phyloP scores from a whole-genome alignment of 37 sponge, comb jelly and placozoan genomes.

The Oscarella lobularis region DNA sequence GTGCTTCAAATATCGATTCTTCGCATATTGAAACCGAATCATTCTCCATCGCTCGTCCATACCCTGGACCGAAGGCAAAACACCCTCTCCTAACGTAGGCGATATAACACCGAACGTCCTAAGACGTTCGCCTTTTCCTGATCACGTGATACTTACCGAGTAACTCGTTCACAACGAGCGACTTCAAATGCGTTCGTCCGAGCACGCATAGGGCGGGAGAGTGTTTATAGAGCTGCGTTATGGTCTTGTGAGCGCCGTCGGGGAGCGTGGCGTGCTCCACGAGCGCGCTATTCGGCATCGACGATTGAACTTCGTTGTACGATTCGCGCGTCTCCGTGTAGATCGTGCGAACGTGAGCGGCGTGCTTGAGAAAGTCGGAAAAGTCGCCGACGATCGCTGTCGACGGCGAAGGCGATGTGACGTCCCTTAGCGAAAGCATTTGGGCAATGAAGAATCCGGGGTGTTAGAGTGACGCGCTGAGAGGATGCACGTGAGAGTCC shows the following conservation, averaged over 20 bases:
- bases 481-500: too few species aligned
- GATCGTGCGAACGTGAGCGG: neutral
- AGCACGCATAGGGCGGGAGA: conserved; percentile 53
- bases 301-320: neutral
- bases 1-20: conserved; percentile 28
- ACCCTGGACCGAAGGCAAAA: conserved; percentile 28
- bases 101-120: too few species aligned
- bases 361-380: neutral
- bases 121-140: too few species aligned
- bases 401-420: too few species aligned
- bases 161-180: conserved; percentile 55
- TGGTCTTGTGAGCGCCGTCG: neutral
- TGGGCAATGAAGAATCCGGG: too few species aligned
- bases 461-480: too few species aligned
- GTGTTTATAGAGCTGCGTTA: neutral
- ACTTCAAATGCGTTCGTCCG: conserved; percentile 41
- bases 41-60: conserved; percentile 54
- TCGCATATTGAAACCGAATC: conserved; percentile 59
- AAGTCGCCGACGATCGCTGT: too few species aligned
- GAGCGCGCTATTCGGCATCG: neutral
- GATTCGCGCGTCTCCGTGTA: neutral
- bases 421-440: too few species aligned
- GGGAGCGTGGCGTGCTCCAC: neutral
- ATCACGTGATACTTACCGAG: too few species aligned
- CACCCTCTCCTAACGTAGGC: too few species aligned